Conservation (phyloP, 2,888 invertebrate genomes). For the Fissipunctia ypsillon region DNA sequence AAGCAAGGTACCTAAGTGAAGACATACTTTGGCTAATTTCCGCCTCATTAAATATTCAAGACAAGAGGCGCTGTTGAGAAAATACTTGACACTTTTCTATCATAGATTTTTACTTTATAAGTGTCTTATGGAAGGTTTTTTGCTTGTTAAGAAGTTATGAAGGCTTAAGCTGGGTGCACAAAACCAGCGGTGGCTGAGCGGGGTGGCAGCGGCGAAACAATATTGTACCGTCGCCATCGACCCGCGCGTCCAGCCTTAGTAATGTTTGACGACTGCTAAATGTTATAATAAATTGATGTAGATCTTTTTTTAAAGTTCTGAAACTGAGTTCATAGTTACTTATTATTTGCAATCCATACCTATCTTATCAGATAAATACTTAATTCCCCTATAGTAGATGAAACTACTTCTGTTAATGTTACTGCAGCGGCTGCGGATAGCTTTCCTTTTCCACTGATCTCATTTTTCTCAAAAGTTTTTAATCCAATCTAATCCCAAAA, state of each 20-base stretch:
- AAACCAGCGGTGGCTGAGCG: too few relatives aligned
- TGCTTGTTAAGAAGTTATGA: neutral
- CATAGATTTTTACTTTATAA: conserved; percentile 20
- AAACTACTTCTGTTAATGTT: too few relatives aligned
- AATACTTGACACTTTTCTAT: conserved; percentile 42
- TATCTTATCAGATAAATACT: neutral
- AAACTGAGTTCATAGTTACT: neutral
- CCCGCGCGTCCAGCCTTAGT: too few relatives aligned
- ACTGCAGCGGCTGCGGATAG: too few relatives aligned
- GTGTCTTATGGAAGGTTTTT: neutral
- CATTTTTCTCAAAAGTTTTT: too few relatives aligned
- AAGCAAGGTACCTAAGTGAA: conserved; percentile 7
- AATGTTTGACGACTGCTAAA: too few relatives aligned
- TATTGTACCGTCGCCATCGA: too few relatives aligned
- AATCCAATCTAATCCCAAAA: too few relatives aligned
- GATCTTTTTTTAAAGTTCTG: too few relatives aligned
- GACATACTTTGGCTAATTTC: conserved; percentile 45
- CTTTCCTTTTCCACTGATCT: neutral
- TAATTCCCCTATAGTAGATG: neutral
- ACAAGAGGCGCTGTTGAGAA: conserved; percentile 14
- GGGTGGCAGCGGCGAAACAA: too few relatives aligned
- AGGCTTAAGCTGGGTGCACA: too few relatives aligned
- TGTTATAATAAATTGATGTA: neutral
- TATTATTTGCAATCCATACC: neutral
- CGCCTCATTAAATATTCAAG: conserved; percentile 55